Conservation (phyloP, 1,140 invertebrate genomes). For the Mizuhopecten yessoensis region DNA sequence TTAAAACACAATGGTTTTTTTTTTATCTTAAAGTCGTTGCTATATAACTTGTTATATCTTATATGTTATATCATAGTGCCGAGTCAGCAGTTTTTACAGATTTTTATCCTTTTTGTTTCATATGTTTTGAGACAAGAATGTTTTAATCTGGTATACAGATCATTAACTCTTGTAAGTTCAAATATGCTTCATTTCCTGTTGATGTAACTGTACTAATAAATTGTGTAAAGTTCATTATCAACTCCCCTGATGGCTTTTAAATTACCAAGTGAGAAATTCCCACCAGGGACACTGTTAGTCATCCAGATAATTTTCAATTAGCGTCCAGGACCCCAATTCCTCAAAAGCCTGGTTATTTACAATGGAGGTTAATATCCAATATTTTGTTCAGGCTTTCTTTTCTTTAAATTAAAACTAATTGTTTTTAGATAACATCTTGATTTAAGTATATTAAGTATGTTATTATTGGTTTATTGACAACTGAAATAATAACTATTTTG, state of each 20-base stretch:
- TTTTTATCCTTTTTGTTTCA: background rate
- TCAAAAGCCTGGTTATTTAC: background rate
- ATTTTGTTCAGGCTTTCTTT: background rate
- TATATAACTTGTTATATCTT: too few species aligned
- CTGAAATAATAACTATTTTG: background rate
- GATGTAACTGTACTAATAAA: conserved; percentile 39
- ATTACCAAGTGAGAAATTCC: conserved; percentile 38
- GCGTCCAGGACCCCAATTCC: background rate
- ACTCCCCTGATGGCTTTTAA: conserved; percentile 13
- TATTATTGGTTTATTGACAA: background rate
- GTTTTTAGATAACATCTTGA: too few species aligned
- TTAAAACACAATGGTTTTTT: too few species aligned
- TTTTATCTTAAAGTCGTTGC: too few species aligned
- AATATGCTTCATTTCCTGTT: conserved; percentile 25
- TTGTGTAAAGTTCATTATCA: conserved; percentile 14
- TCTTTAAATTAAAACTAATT: background rate
- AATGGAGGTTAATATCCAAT: background rate
- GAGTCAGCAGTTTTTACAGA: conserved; percentile 8
- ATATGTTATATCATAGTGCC: too few species aligned
- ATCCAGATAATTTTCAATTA: conserved; percentile 40
- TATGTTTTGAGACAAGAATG: conserved; percentile 12
- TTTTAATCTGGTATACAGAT: background rate
- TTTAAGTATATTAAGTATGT: too few species aligned
- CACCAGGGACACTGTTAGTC: conserved; percentile 36
- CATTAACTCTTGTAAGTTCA: conserved; percentile 26